These are phyloP conservation scores for Sycophaga agraensis DNA, from an alignment of 1,140 invertebrate species.

Conservation along the genomic window DNA sequence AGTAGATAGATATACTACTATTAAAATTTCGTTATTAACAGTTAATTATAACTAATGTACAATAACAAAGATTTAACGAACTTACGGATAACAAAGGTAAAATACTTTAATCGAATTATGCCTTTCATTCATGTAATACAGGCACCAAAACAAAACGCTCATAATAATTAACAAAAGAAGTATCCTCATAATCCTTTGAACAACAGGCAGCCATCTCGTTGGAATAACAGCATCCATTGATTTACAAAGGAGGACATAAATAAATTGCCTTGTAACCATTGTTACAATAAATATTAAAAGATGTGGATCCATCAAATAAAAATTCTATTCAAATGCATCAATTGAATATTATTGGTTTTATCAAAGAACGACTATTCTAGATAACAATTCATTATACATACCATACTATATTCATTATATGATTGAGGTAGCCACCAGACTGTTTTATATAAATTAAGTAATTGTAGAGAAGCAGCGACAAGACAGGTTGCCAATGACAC, in stretches of 20 bases:
- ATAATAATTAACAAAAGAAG: slow-evolving; percentile 59
- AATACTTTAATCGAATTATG: slow-evolving; percentile 74
- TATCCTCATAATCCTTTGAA: slow-evolving; percentile 54
- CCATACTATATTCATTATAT: slow-evolving; percentile 84
- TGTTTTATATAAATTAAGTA: slow-evolving; percentile 92
- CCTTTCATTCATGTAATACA: slow-evolving; percentile 70
- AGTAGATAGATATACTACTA: slow-evolving; percentile 77
- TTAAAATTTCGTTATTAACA: slow-evolving; percentile 38
- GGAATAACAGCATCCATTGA: slow-evolving; percentile 45
- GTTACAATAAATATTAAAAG: slow-evolving; percentile 80
- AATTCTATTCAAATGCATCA: slow-evolving; percentile 74
- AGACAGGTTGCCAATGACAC: slow-evolving; percentile 81
- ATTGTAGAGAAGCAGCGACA: slow-evolving; percentile 76
- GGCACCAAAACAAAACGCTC: slow-evolving; percentile 65
- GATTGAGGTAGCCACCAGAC: slow-evolving; percentile 97
- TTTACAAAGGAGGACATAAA: slow-evolving; percentile 67
- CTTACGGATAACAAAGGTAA: slow-evolving; percentile 89
- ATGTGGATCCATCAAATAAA: slow-evolving; percentile 90
- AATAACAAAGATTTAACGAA: slow-evolving; percentile 42
- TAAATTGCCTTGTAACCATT: slow-evolving; percentile 74
- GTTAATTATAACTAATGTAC: slow-evolving; percentile 29
- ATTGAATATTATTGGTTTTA: slow-evolving; percentile 23
- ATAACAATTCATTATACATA: slow-evolving; percentile 56
- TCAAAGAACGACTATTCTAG: neutral
- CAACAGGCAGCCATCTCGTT: slow-evolving; percentile 40